Base-by-base conservation (phyloP, 2,888 invertebrate genomes). In the Heteropelma amictum region DNA sequence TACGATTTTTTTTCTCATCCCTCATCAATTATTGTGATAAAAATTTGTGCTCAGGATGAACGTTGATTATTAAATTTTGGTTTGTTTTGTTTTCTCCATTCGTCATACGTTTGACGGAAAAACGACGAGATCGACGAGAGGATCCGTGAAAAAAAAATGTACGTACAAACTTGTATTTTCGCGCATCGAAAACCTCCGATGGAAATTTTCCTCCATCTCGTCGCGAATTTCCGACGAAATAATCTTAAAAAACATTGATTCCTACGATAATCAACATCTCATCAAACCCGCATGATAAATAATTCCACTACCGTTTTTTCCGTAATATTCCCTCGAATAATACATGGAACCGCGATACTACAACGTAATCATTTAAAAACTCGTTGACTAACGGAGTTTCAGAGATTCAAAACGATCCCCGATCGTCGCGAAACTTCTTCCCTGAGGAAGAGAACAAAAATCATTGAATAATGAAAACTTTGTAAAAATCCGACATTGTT, bases 1-100 rank as follows among this genome's bases (percentile, higher is more conserved):
- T 40, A 58, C 53, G 53, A 35, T 40, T 71, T 64, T 23, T 51
- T 45, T 35, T 40, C n/a, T n/a, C n/a, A n/a, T 54, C 42, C 40
- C 30, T 53, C 51, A 26, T 70, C 26, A n/a, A 23, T 70, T 56
- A 30, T 30, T 12, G 21, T 51, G 45, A 65, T 64, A 30, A 65
- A 72, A 77, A 72, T 71, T 75, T 75, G 75, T 70, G 75, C 75
- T 67, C 67, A 51, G 58, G 68, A n/a, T n/a, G n/a, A n/a, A n/a
- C n/a, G n/a, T 54, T 60, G 69, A 33, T 35, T 64, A 67, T 65
- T 45, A 30, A 65, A 69, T 54, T 53, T 63, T 69, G 38, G 42
- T 10, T 47, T 47, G 19, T 19, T 60, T 6, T n/a, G 10, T 58
- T 17, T 40, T 42, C 12, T 12, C 19, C 17, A 33, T 49, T 54